A percentile compares a stretch with the other conserved stretches of the same genome.
Evolutionary conservation across 2,797 vertebrate species (phyloP).

Genomic region (Meriones psammophilus): DNA sequence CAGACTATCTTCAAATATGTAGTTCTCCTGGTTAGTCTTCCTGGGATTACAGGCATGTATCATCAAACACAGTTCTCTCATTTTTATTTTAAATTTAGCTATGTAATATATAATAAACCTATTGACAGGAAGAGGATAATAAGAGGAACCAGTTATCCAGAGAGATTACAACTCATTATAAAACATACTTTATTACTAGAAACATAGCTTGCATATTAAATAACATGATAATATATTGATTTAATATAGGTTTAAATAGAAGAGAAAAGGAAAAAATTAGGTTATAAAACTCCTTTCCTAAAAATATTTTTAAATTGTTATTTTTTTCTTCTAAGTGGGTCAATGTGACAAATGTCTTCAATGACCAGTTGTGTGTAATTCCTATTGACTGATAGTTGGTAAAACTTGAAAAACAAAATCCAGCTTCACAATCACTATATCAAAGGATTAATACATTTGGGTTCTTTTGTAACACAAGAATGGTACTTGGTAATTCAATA

Average conservation of each 20-base stretch:
- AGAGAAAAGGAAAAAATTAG: background rate
- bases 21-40: background rate
- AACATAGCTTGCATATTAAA: background rate
- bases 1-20: background rate
- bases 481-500: background rate
- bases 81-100: no score
- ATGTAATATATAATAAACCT: background rate
- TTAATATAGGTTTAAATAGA: background rate
- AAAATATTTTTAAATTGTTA: background rate
- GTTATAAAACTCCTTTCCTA: background rate
- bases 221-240: background rate
- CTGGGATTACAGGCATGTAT: background rate
- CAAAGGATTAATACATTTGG: background rate
- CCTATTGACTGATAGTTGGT: background rate
- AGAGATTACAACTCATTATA: background rate
- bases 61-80: background rate
- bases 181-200: background rate
- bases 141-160: background rate
- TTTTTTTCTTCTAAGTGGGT: background rate
- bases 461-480: background rate
- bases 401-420: background rate
- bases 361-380: background rate
- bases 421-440: background rate
- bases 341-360: background rate
- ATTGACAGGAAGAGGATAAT: rapidly evolving